phyloP scores from a whole-genome alignment of 2,113 vertebrate genomes.

The Nicator chloris region DNA sequence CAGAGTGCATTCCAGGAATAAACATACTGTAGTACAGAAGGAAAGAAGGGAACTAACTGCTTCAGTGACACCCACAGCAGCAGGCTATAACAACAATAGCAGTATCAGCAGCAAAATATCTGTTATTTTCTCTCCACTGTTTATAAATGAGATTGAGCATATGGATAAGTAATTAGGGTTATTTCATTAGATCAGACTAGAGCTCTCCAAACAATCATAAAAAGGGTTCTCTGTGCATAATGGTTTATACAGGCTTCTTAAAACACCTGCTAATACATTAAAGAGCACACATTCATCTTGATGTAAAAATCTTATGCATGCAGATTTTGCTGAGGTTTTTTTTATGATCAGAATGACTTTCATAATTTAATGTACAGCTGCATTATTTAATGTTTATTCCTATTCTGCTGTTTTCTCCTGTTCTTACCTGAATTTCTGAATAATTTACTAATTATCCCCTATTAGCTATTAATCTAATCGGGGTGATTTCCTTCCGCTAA shows the following conservation, averaged over 20 bases:
- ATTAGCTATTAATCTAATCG: neutral
- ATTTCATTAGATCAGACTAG: constrained; percentile 71
- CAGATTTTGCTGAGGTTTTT: neutral
- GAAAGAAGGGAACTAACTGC: constrained; percentile 48
- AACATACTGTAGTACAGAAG: constrained; percentile 17
- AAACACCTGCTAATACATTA: constrained; percentile 54
- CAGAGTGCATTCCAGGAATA: constrained; percentile 30
- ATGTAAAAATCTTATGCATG: neutral
- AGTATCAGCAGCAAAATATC: constrained; percentile 59
- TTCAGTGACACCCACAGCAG: constrained; percentile 67
- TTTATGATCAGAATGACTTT: neutral
- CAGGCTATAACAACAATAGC: constrained; percentile 62
- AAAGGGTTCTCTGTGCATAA: constrained; percentile 46
- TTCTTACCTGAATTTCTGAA: neutral
- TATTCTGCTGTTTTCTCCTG: neutral
- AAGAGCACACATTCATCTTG: constrained; percentile 29
- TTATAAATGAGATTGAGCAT: constrained; percentile 74
- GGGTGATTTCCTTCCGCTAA: neutral
- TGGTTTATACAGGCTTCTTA: constrained; percentile 27
- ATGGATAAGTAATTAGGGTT: constrained; percentile 75
- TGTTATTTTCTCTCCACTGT: constrained; percentile 10
- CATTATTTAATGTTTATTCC: neutral
- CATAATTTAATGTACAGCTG: neutral
- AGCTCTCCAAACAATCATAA: constrained; percentile 48
- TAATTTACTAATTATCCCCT: neutral